Percentiles rank a stretch among this genome's conserved stretches.
Conservation (phyloP, 2,113 vertebrate genomes). For the Nyctibius bracteatus region DNA sequence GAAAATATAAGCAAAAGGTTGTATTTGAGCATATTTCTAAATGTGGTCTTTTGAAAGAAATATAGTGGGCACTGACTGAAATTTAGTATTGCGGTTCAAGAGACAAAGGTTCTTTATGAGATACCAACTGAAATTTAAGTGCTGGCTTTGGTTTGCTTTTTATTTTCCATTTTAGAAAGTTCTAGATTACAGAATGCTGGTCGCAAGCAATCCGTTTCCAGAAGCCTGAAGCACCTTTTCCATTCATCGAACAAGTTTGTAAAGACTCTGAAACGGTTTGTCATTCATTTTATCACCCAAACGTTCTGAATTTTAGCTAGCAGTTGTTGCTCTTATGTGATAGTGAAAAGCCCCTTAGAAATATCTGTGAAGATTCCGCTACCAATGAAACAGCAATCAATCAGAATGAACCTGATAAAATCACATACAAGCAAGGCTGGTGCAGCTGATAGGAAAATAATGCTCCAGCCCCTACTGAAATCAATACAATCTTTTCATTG, state of each 20-base stretch:
- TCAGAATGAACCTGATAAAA: background rate
- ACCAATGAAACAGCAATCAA: background rate
- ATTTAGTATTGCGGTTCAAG: background rate
- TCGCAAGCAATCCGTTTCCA: slow-evolving; percentile 94
- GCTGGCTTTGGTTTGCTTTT: background rate
- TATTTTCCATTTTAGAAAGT: slow-evolving; percentile 74
- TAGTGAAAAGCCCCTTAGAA: background rate
- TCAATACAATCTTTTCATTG: background rate
- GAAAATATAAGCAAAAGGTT: background rate
- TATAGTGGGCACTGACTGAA: background rate
- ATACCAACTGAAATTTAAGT: background rate
- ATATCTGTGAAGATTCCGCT: background rate
- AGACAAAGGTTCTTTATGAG: background rate
- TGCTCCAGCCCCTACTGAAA: background rate
- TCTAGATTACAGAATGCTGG: slow-evolving; percentile 89
- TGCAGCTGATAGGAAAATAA: background rate
- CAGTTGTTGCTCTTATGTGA: background rate
- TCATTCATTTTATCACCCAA: background rate
- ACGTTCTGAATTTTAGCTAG: background rate
- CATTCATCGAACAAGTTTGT: slow-evolving; percentile 98
- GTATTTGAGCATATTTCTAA: background rate
- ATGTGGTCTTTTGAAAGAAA: background rate
- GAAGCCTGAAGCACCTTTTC: slow-evolving; percentile 96
- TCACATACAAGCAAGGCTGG: background rate
- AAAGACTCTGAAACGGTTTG: slow-evolving; percentile 94